Base-by-base conservation (phyloP, 2,113 vertebrate species). In the Mus pahari region DNA sequence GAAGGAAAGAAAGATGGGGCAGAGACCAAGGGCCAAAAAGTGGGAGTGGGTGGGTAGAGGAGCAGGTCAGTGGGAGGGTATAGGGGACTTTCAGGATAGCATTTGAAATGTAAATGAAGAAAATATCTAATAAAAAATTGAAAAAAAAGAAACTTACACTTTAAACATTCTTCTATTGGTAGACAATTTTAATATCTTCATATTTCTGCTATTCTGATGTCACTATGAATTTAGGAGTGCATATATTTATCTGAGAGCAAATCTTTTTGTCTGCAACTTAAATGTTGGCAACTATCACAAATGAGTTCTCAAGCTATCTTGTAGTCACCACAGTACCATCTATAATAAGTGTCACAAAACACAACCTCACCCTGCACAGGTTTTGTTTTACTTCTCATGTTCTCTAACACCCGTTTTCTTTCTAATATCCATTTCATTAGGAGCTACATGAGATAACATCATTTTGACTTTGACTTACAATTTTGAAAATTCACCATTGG, bases 271-370 rank as follows among this genome's bases (percentile, higher is more conserved):
- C 48, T 79, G 31, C 3, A 20, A 53, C 14, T 55, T 79, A 36
- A 53, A 36, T 53, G 10, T 36, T 53, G 48, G 14, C 24, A 55
- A 20, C 31, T 9, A 39, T 36, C 3, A 33, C 4, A 74, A 74
- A 17, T 20, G 10, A 79, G 2, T 53, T 33, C 24, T 48, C 48
- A 19, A 53, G 12, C 5, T 55, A 36, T 79, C 33, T 79, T 55
- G 31, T 19, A 6, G 1, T 24, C 2, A n/a, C 33, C 50, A 58
- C 19, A n/a, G 2, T 17, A 36, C 19, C 2, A 6, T 58, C 10
- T n/a, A 58, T 12, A 55, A 55, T 55, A 10, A 81, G 8, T 4
- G 5, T 53, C 14, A 4, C 26, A 14, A 42, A 31, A 31, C 45
- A 36, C 16, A 20, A 5, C 50, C 26, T 55, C 19, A n/a, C 33